phyloP scores from a whole-genome alignment of 2,113 vertebrate genomes.

The Coracopsis vasa region DNA sequence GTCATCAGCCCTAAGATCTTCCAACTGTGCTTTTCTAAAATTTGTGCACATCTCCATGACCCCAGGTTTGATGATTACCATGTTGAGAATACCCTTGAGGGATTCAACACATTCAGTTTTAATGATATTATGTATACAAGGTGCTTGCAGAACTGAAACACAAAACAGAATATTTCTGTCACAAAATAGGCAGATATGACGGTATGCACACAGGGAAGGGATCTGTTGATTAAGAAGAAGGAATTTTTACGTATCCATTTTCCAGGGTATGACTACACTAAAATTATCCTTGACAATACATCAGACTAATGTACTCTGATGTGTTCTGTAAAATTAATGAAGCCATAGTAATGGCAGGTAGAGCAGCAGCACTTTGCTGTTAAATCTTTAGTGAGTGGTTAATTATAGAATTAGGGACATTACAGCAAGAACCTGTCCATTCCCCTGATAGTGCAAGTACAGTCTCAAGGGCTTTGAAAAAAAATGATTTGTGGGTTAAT shows the following conservation, averaged over 20 bases:
- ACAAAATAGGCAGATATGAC: neutral
- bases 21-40: neutral
- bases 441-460: neutral
- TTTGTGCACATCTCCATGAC: neutral
- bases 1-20: neutral
- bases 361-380: neutral
- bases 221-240: neutral
- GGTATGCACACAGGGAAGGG: neutral
- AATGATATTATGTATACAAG: neutral
- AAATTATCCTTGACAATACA: neutral
- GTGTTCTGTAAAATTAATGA: neutral
- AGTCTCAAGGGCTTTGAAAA: neutral
- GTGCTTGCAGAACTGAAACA: neutral
- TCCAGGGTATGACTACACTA: neutral
- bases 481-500: neutral
- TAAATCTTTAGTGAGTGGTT: neutral
- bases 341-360: neutral
- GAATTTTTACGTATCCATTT: neutral
- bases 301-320: neutral
- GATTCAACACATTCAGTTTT: neutral
- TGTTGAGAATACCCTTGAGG: neutral
- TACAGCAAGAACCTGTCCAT: neutral
- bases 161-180: neutral
- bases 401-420: neutral
- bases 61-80: neutral